Evolutionary conservation across 2,888 invertebrate genomes (phyloP), one percentile per base, ranked within the genome.

Genomic region (Psylliodes chrysocephalus): DNA sequence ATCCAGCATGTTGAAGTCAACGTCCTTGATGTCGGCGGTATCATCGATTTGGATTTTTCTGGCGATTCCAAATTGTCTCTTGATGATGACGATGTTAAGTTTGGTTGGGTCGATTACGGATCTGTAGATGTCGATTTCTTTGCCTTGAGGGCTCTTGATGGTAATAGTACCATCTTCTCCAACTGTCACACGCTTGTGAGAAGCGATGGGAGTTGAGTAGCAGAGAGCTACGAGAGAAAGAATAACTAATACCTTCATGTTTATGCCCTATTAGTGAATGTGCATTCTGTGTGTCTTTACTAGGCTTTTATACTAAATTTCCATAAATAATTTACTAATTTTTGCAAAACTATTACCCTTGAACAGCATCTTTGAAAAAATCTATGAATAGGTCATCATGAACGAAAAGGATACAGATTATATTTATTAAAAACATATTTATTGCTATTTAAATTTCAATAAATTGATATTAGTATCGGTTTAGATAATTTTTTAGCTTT

Each of bases 181-280:
- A 12, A 46, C 46, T 25, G 25, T 22, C 12, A 46, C n/a, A 5
- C 17, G 22, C 14, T 25, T 19, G 6, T 47, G 10, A 1, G 17
- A 10, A 12, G 17, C n/a, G 7, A 47, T 1, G 10, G 47, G 47
- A n/a, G 25, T 47, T 1, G 47, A 47, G 25, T 12, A 47, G 47
- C 47, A 47, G 1, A 47, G 19, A 25, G 47, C 47, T 47, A 47
- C 22, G n/a, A 47, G 25, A 47, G 47, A 47, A 4, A 47, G 14
- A 25, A 47, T n/a, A 47, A 47, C 47, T 25, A 47, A 22, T 19
- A 47, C 47, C 47, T 47, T 47, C 47, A 47, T 47, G 25, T 22
- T 47, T 2, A n/a, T 47, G 28, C 25, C 22, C 47, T 10, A 25
- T 47, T 47, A 47, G 47, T 47, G 47, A 47, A 25, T 47, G 47